Evolutionary conservation across 2,888 invertebrate genomes (phyloP).

Genomic region (Hylaea fasciaria): DNA sequence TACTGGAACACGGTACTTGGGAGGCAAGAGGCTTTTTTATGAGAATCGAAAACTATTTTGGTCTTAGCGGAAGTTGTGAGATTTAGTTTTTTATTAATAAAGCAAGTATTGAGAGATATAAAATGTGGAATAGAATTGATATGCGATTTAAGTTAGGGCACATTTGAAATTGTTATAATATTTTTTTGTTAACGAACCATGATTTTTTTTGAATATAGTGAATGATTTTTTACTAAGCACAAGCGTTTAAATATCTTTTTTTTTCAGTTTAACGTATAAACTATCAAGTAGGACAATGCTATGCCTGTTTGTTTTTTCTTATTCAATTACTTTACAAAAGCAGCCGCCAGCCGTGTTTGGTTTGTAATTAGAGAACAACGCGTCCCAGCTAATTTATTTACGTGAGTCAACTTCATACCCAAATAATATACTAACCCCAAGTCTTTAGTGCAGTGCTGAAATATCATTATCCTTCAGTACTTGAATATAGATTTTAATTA

Average conservation of each 20-base stretch:
- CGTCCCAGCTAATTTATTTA: constrained; percentile 5
- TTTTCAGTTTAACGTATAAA: background rate
- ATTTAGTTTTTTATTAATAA: constrained; percentile 7
- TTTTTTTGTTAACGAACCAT: no score
- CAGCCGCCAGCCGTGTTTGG: constrained; percentile 33
- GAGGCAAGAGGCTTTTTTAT: constrained; percentile 16
- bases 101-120: no score
- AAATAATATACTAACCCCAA: no score
- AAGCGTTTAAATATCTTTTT: background rate
- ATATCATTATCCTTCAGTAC: no score
- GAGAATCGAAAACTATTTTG: constrained; percentile 16
- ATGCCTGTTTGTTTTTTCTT: constrained; percentile 7
- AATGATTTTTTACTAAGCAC: no score
- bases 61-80: constrained; percentile 6
- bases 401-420: background rate
- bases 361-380: constrained; percentile 35
- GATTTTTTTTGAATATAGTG: no score
- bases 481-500: no score
- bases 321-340: constrained; percentile 31
- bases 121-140: no score
- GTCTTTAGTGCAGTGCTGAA: no score
- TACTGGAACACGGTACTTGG: constrained; percentile 14
- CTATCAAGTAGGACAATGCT: no score
- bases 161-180: no score
- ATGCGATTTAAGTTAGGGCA: no score